Base-by-base conservation (phyloP, 2,888 invertebrate species). In the Tanypteryx hageni region DNA sequence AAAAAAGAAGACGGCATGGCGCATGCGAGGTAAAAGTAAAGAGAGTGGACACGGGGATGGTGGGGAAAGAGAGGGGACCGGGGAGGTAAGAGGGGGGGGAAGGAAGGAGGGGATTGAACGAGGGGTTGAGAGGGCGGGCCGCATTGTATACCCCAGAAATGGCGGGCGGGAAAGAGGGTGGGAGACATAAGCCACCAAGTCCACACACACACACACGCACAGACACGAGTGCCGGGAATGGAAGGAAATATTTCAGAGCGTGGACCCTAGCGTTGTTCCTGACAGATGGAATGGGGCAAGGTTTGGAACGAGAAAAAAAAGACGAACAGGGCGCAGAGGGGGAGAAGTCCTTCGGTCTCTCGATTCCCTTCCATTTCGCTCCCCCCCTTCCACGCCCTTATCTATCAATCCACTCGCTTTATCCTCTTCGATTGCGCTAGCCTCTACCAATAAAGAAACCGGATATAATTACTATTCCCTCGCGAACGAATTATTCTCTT, bases 121-220 rank as follows among this genome's bases (percentile, higher is more conserved):
- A 82, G 92, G 59, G 84, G 84, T 44, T 84, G 83, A 92, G 92
- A 92, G 58, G 91, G 81, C 59, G 61, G 58, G 64, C 3, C 76
- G 18, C 44, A n/a, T 61, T 31, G 59, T 61, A 59, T 59, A 92
- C 82, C 58, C 82, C 58, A 91, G 92, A 64, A 81, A 57, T 58
- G 91, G 81, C 59, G 61, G 58, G 64, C 3, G 89, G 18, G 58
- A 61, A 84, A 89, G 82, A 58, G 61, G 92, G 92, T 85, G 84
- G 85, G 58, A 92, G 92, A 92, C 86, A 92, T 86, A 92, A 91
- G 58, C 82, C 92, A 93, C 92, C 92, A 92, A 76, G 76, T 76
- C 76, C 76, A 76, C 76, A 76, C 16, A 76, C 76, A 68, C n/a
- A 68, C 5, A n/a, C n/a, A n/a, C n/a, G n/a, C 68, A 68, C 68